Base-by-base conservation (phyloP, 2,888 invertebrate species). In the Drosophila acutilabella region DNA sequence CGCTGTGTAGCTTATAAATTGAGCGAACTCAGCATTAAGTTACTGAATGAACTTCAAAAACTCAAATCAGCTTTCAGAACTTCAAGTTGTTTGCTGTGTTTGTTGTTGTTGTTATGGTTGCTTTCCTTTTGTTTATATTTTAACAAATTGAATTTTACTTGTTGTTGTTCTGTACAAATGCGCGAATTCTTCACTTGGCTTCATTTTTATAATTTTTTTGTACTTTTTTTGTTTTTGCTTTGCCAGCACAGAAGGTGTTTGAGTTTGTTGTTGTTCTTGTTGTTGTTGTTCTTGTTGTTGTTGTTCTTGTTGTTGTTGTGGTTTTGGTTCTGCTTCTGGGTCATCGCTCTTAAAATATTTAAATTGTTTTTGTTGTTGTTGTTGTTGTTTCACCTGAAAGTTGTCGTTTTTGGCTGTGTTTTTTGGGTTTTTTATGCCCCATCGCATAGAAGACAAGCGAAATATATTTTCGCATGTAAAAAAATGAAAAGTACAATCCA, bases 341-440 rank as follows among this genome's bases (percentile, higher is more conserved):
- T 87, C 87, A 87, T 90, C 87, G 87, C 90, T 87, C 87, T 87
- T 85, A 78, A 88, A 80, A 89, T 90, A 90, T 87, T 87, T 90
- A 85, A 90, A 88, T 89, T 83, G 69, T 74, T 77, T 60, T 76
- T 79, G 74, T 61, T 68, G 61, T 8, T 30, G 45, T 44, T 61
- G 58, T 52, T 70, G 54, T 50, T 87, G 80, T 67, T 89, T 88
- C 86, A 81, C 89, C 83, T 88, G 83, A 83, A 83, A 89, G 83
- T 89, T 89, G 89, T 88, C 89, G n/a, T 88, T 88, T 81, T 54
- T 44, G 54, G 30, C 41, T 18, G 8, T 53, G 18, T 14, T 6
- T 45, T 45, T 45, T 36, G 45, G 18, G 11, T 38, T 20, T 30
- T 26, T 64, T 66, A 42, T 70, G 66, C 77, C 84, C 68, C 81